phyloP scores from a whole-genome alignment of 2,113 vertebrate species.

The Lampris incognitus region DNA sequence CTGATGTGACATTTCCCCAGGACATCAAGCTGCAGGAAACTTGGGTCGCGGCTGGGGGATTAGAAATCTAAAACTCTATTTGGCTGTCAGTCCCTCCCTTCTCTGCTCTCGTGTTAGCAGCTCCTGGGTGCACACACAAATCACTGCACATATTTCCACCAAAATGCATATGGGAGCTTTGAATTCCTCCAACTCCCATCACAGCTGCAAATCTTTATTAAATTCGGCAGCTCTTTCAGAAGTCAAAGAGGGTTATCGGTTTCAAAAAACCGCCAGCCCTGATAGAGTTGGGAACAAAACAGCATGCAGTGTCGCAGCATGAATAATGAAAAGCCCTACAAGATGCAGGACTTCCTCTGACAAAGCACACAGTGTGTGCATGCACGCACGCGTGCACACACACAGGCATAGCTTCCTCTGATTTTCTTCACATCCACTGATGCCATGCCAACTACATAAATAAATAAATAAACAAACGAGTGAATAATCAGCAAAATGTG shows the following conservation, averaged over 20 bases:
- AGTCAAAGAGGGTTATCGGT: constrained; percentile 57
- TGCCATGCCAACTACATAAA: background rate
- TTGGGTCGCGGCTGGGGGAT: constrained; percentile 52
- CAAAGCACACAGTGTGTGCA: background rate
- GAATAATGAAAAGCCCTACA: constrained; percentile 69
- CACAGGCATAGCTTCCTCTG: constrained; percentile 27
- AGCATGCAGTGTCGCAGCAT: constrained; percentile 57
- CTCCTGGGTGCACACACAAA: constrained; percentile 24
- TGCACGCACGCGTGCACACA: constrained; percentile 11
- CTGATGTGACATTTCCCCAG: constrained; percentile 76
- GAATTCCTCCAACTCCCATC: constrained; percentile 40
- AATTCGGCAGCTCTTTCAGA: constrained; percentile 45
- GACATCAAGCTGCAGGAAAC: constrained; percentile 52
- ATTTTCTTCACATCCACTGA: constrained; percentile 30
- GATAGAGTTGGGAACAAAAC: constrained; percentile 65
- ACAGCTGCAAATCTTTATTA: constrained; percentile 57
- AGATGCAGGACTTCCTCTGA: constrained; percentile 35
- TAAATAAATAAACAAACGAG: background rate
- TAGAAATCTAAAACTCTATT: constrained; percentile 67
- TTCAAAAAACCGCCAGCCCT: constrained; percentile 38
- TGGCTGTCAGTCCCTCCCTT: constrained; percentile 31
- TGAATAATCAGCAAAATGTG: background rate
- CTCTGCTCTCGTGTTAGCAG: constrained; percentile 32
- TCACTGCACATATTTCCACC: background rate
- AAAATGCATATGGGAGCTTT: constrained; percentile 18